Evolutionary conservation across 2,888 invertebrate genomes (phyloP).

Genomic region (Stomorhina lunata): DNA sequence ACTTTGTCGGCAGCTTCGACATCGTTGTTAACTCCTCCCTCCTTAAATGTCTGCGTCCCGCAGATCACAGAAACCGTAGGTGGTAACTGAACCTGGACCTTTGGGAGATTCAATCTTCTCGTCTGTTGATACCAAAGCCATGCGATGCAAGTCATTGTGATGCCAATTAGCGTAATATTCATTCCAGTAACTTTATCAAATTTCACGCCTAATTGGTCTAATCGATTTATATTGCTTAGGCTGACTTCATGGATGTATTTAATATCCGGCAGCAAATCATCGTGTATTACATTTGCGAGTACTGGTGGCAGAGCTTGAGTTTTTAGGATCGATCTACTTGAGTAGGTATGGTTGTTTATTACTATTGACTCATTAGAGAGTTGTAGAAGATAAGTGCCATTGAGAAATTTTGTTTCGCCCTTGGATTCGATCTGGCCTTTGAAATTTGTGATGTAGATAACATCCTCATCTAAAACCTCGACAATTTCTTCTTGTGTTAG

Average conservation of each 20-base stretch:
- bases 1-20: too few relatives aligned
- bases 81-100: background rate
- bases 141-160: background rate
- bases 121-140: background rate
- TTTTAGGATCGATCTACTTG: background rate
- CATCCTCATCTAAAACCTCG: background rate
- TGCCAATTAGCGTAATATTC: background rate
- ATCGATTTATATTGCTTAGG: background rate
- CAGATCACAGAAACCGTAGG: background rate
- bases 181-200: background rate
- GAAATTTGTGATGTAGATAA: background rate
- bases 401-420: background rate
- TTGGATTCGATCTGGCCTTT: background rate
- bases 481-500: background rate
- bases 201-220: background rate
- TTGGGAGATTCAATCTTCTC: background rate
- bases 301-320: slow-evolving; percentile 9
- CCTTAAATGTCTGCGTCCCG: too few relatives aligned
- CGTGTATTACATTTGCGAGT: slow-evolving; percentile 1
- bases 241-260: background rate
- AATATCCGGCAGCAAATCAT: background rate
- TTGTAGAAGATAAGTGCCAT: background rate
- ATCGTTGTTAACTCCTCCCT: too few relatives aligned
- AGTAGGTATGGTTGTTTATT: background rate
- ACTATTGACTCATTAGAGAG: background rate